These are phyloP conservation scores for Herpetotheres cachinnans DNA, from an alignment of 2,113 vertebrate genomes.

Conservation along the genomic window DNA sequence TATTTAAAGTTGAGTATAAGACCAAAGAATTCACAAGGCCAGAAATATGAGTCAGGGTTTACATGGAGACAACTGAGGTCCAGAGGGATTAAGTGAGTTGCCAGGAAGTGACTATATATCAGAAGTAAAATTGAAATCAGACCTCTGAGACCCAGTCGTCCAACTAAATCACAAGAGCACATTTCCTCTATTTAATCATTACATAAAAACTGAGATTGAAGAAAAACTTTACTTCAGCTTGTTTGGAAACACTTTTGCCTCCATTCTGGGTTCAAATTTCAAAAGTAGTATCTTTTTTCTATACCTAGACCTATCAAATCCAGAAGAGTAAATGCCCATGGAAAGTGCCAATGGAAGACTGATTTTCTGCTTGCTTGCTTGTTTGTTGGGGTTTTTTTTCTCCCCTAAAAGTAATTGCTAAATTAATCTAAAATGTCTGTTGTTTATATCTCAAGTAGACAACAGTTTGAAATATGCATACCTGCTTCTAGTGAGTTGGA, in stretches of 20 bases:
- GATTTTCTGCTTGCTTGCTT: background rate
- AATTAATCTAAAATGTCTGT: background rate
- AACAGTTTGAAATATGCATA: background rate
- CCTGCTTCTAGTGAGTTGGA: background rate
- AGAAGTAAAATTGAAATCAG: constrained; percentile 16
- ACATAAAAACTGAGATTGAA: background rate
- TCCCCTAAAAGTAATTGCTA: background rate
- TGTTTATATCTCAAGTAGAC: background rate
- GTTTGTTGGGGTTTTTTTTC: background rate
- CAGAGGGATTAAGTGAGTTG: background rate
- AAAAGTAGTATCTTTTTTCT: background rate
- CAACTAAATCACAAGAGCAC: background rate
- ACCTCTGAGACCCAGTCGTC: background rate
- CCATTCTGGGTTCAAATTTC: background rate
- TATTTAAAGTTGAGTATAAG: background rate
- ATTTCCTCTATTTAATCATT: background rate
- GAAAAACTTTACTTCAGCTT: background rate
- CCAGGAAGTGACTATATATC: background rate
- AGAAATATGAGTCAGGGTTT: constrained; percentile 16
- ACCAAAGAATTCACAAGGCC: background rate
- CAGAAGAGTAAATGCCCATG: background rate
- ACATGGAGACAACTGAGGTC: background rate
- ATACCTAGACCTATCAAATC: background rate
- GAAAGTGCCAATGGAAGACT: background rate
- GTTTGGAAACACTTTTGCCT: background rate